Percentiles rank a stretch among this genome's conserved stretches.
phyloP scores from a whole-genome alignment of 2,797 vertebrate species.

The Cygnus olor region DNA sequence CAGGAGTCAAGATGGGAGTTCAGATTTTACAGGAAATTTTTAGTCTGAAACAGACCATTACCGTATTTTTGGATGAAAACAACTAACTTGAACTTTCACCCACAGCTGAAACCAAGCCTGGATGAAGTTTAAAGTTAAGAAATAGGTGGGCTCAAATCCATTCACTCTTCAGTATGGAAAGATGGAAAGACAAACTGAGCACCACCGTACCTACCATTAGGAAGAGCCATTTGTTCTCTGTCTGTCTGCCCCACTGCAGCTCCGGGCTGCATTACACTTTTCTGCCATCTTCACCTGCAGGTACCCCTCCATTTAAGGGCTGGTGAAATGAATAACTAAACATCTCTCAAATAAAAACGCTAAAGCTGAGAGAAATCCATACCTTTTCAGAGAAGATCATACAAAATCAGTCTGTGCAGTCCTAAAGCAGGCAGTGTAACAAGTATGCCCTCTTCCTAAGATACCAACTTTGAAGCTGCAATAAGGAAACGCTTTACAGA shows the following conservation, averaged over 20 bases:
- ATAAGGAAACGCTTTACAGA: not conserved
- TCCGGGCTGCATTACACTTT: not conserved
- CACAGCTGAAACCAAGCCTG: not conserved
- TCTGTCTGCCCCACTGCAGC: not conserved
- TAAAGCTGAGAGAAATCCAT: not conserved
- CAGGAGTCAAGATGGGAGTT: not conserved
- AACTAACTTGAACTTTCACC: constrained; percentile 16
- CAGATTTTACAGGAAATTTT: constrained; percentile 51
- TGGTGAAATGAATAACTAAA: not conserved
- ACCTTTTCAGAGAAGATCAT: not conserved
- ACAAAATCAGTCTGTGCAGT: not conserved
- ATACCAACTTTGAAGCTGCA: not conserved
- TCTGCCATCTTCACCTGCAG: not conserved
- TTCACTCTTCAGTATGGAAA: not conserved
- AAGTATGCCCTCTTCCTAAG: not conserved
- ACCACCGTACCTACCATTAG: not conserved
- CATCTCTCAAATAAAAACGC: not conserved
- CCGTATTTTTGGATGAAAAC: not conserved
- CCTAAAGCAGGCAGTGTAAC: not conserved
- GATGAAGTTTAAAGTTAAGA: not conserved
- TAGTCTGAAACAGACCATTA: not conserved
- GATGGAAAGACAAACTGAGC: not conserved
- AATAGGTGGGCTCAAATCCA: not conserved
- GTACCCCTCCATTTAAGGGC: not conserved
- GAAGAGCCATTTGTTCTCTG: not conserved